These are phyloP conservation scores for Caenorhabditis sp. DNA, from an alignment of 2,888 invertebrate species.

Conservation along the genomic window DNA sequence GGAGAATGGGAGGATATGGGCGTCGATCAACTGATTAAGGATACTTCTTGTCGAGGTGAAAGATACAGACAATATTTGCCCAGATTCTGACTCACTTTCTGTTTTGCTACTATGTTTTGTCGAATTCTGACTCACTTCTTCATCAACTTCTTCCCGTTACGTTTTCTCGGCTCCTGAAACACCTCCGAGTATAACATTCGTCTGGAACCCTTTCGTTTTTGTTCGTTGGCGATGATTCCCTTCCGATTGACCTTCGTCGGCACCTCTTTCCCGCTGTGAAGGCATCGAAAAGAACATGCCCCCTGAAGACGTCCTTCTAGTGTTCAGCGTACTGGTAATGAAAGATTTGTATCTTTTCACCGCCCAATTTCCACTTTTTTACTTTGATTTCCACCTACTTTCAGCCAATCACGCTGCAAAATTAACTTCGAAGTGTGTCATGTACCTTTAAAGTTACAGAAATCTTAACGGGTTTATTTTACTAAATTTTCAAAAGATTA, in stretches of 20 bases:
- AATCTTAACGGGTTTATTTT: too few relatives aligned
- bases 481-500: neutral
- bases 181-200: neutral
- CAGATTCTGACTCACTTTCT: neutral
- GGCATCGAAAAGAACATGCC: neutral
- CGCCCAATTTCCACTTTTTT: neutral
- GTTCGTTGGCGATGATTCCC: too few relatives aligned
- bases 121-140: neutral
- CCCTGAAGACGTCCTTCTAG: too few relatives aligned
- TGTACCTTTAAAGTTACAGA: too few relatives aligned
- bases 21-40: slow-evolving; percentile 73
- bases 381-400: too few relatives aligned
- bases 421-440: too few relatives aligned
- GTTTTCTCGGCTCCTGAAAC: neutral
- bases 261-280: slow-evolving; percentile 3
- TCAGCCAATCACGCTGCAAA: too few relatives aligned
- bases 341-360: too few relatives aligned
- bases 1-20: slow-evolving; percentile 76
- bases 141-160: neutral
- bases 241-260: slow-evolving; percentile 11
- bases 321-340: too few relatives aligned
- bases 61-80: too few relatives aligned
- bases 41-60: slow-evolving; percentile 75
- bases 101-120: slow-evolving; percentile 2
- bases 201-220: too few relatives aligned